phyloP scores from a whole-genome alignment of 2,113 vertebrate species.

The Rattus rattus region DNA sequence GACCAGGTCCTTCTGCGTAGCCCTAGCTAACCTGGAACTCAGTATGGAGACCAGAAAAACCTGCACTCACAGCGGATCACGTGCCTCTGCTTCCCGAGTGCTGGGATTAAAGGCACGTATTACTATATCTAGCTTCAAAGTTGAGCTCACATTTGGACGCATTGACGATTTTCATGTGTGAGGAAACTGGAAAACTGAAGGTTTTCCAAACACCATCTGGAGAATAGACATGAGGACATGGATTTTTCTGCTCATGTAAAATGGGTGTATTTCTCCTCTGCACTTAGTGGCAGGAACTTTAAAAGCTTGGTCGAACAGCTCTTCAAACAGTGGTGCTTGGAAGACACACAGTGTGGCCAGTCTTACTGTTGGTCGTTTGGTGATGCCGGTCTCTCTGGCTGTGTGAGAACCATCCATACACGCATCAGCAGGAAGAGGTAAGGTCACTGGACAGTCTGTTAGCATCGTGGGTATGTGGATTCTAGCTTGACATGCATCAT shows the following conservation, averaged over 20 bases:
- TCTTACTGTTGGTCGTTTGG: neutral
- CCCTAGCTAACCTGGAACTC: neutral
- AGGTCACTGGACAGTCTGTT: neutral
- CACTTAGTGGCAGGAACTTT: neutral
- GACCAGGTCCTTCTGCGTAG: neutral
- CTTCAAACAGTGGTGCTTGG: neutral
- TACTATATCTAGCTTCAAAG: neutral
- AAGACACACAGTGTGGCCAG: neutral
- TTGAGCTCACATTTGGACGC: neutral
- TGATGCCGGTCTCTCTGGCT: neutral
- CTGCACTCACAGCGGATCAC: neutral
- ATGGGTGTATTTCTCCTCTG: neutral
- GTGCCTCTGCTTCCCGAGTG: neutral
- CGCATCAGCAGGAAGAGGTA: neutral
- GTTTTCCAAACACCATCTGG: neutral
- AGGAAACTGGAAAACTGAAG: neutral
- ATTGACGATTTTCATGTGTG: neutral
- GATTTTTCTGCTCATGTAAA: neutral
- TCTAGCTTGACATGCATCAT: constrained; percentile 19
- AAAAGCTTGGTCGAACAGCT: neutral
- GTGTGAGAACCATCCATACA: neutral
- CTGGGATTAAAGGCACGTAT: neutral
- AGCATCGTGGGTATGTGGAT: neutral
- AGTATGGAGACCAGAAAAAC: neutral
- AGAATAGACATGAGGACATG: neutral